Conservation (phyloP, 2,888 invertebrate species). For the Epicampocera succincta region DNA sequence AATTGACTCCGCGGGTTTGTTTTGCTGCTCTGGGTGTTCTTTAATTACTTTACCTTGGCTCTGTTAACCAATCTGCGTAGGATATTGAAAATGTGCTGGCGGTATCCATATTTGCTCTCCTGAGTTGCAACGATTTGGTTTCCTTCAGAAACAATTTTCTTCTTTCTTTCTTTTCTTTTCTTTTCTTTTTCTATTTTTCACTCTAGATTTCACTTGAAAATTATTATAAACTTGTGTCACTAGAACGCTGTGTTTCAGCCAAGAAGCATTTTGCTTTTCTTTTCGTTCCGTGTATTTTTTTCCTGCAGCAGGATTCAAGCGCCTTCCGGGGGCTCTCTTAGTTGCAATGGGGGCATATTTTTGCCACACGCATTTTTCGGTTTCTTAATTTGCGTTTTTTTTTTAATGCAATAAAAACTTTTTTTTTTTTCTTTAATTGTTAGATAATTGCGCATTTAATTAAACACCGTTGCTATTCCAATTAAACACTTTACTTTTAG, state of each 20-base stretch:
- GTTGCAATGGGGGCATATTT: conserved; percentile 28
- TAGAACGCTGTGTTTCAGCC: conserved; percentile 12
- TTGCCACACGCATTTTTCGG: conserved; percentile 38
- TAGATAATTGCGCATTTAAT: conserved; percentile 15
- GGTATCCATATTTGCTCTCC: conserved; percentile 78
- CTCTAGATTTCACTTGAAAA: conserved; percentile 13
- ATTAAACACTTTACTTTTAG: conserved; percentile 40
- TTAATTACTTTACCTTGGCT: conserved; percentile 77
- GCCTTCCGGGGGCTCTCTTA: conserved; percentile 26
- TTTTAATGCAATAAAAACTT: conserved; percentile 4
- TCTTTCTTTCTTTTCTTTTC: neutral
- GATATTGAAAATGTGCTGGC: conserved; percentile 80
- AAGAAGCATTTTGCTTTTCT: conserved; percentile 31
- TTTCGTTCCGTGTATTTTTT: neutral
- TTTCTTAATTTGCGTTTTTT: conserved; percentile 16
- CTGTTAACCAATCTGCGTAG: conserved; percentile 81
- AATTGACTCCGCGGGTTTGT: too few species aligned
- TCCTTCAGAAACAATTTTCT: neutral
- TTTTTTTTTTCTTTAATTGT: conserved; percentile 11
- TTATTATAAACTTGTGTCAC: conserved; percentile 23
- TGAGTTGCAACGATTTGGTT: neutral
- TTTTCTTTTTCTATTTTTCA: conserved; percentile 2
- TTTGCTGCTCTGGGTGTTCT: neutral
- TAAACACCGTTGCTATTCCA: conserved; percentile 18
- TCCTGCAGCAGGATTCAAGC: neutral